A percentile compares a stretch with the other conserved stretches of the same genome.
Conservation (phyloP, 2,888 invertebrate species). For the Apamea epomidion region DNA sequence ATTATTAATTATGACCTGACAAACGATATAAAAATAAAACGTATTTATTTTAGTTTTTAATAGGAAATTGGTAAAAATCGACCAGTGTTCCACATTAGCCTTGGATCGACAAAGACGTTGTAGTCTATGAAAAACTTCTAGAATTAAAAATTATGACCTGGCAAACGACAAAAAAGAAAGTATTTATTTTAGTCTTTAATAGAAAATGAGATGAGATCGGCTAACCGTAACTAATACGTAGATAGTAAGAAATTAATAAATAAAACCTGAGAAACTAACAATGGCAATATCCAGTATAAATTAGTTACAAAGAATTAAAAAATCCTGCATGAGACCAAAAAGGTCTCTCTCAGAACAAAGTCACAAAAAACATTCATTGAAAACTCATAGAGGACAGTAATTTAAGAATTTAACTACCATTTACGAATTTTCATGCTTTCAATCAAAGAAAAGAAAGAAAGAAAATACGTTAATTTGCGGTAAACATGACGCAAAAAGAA, state of each 20-base stretch:
- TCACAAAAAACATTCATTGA: neutral
- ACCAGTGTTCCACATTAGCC: neutral
- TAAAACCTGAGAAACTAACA: no score
- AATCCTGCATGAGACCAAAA: neutral
- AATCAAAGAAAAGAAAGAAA: no score
- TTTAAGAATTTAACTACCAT: neutral
- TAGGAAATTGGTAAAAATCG: neutral
- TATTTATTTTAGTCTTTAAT: no score
- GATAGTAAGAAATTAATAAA: no score
- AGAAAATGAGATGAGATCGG: no score
- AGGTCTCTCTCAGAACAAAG: neutral
- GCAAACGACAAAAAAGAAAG: neutral
- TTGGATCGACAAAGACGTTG: no score
- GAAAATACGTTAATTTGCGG: no score
- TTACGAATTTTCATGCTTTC: neutral
- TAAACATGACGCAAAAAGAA: no score
- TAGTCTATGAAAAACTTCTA: neutral
- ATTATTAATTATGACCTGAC: neutral
- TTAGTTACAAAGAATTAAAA: neutral
- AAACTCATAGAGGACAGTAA: neutral
- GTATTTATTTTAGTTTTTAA: neutral
- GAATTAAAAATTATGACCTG: neutral
- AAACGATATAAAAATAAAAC: neutral
- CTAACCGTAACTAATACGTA: no score
- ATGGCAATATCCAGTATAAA: no score